phyloP scores from a whole-genome alignment of 2,888 invertebrate genomes.

The Apamea crenata region DNA sequence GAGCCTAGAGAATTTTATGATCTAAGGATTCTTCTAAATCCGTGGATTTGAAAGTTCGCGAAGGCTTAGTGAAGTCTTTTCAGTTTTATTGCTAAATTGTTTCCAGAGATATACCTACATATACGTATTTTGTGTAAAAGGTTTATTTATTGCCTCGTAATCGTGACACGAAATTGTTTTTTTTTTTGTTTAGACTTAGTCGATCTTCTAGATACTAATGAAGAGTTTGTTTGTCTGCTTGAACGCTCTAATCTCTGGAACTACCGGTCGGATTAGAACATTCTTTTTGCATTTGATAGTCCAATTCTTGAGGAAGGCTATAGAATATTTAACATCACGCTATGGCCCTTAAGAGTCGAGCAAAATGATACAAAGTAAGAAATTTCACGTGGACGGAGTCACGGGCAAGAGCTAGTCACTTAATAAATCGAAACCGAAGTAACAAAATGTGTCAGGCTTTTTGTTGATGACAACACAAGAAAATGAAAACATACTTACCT shows the following conservation, averaged over 20 bases:
- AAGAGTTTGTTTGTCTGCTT: not conserved
- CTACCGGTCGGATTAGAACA: too few species aligned
- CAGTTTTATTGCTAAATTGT: conserved; percentile 54
- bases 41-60: conserved; percentile 52
- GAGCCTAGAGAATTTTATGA: conserved; percentile 61
- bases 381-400: not conserved
- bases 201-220: not conserved
- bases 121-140: not conserved
- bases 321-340: not conserved
- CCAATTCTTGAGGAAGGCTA: not conserved
- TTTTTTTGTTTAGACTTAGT: not conserved
- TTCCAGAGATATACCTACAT: conserved; percentile 15
- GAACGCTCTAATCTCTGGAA: too few species aligned
- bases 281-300: not conserved
- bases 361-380: not conserved
- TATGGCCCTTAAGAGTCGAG: not conserved
- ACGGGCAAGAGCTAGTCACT: too few species aligned
- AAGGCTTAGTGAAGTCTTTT: conserved; percentile 44
- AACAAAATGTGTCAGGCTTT: not conserved
- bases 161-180: not conserved
- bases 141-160: conserved; percentile 21
- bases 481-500: too few species aligned
- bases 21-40: conserved; percentile 50
- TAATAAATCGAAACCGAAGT: not conserved
- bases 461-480: too few species aligned